Evolutionary conservation across 92 coral and sea anemone genomes (phyloP).

Genomic region (Blastomussa wellsi): DNA sequence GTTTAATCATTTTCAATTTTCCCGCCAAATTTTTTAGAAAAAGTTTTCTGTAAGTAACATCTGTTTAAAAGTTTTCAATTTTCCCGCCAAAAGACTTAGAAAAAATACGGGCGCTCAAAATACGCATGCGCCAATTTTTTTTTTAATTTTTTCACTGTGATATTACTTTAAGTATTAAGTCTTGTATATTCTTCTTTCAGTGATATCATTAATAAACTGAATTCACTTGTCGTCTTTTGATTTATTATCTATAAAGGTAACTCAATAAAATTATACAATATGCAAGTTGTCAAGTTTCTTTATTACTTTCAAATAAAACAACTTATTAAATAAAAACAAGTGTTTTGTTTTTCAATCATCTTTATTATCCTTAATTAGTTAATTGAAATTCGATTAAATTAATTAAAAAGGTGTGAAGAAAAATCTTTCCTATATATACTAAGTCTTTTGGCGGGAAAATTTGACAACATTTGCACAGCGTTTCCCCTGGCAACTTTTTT

Average conservation of each 20-base stretch:
- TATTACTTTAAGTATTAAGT: too few species aligned
- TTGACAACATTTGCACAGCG: background rate
- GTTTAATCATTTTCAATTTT: too few species aligned
- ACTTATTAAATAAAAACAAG: background rate
- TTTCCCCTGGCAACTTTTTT: conserved; percentile 23
- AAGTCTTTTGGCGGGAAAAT: conserved; percentile 32
- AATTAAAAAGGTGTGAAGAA: background rate
- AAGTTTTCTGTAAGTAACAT: too few species aligned
- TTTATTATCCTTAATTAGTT: background rate
- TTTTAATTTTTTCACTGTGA: background rate
- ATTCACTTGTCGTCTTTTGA: background rate
- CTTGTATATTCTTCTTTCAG: background rate
- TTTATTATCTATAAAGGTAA: too few species aligned
- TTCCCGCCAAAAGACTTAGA: background rate
- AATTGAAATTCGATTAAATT: background rate
- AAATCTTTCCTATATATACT: background rate
- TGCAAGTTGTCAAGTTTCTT: too few species aligned
- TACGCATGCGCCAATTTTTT: conserved; percentile 26
- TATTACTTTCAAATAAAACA: background rate
- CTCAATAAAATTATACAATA: background rate
- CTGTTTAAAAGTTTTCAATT: background rate
- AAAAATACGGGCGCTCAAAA: conserved; percentile 3
- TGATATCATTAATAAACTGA: too few species aligned
- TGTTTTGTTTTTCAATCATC: background rate
- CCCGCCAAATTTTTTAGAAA: too few species aligned